Evolutionary conservation across 2,888 invertebrate species (phyloP), one percentile per base, ranked within the genome.

Genomic region (Teleiodes luculella): DNA sequence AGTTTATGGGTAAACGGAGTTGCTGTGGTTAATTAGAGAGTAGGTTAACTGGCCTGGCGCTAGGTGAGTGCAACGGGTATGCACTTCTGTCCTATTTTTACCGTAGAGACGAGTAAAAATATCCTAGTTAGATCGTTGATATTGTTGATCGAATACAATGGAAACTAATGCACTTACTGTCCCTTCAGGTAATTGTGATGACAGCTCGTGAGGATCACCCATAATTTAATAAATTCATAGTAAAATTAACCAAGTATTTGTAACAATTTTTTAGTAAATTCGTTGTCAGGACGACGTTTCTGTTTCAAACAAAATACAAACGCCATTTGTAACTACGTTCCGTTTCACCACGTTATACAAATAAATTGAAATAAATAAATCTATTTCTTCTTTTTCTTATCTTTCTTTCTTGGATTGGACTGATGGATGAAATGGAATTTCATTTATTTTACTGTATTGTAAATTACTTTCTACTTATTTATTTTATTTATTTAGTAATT

Each of bases 281-380:
- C 78, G 88, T 89, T 85, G 87, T 82, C 87, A 85, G 83, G 87
- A 74, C 85, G 82, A 86, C 86, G 83, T 85, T 78, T 81, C 66
- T 64, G 66, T 62, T 78, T 80, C 79, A 82, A 81, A 82, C 79
- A 81, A 79, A 74, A 80, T 70, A 80, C 76, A 77, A 80, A 77
- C 76, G 73, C 78, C 76, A 76, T 76, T 65, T 63, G 62, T 64
- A 48, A 43, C 36, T 58, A 37, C 71, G 67, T 71, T 72, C 61
- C 67, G 64, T 68, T 70, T 51, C 8, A 50, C 50, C 13, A 13
- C 20, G n/a, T 43, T 43, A n/a, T n/a, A 6, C 10, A n/a, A 33
- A 33, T 33, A n/a, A n/a, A n/a, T n/a, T n/a, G n/a, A n/a, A n/a
- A n/a, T n/a, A n/a, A n/a, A n/a, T n/a, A n/a, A n/a, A n/a, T n/a